Percentiles rank a stretch among this genome's conserved stretches.
Conservation (phyloP, 2,888 invertebrate genomes). For the Limnephilus lunatus region DNA sequence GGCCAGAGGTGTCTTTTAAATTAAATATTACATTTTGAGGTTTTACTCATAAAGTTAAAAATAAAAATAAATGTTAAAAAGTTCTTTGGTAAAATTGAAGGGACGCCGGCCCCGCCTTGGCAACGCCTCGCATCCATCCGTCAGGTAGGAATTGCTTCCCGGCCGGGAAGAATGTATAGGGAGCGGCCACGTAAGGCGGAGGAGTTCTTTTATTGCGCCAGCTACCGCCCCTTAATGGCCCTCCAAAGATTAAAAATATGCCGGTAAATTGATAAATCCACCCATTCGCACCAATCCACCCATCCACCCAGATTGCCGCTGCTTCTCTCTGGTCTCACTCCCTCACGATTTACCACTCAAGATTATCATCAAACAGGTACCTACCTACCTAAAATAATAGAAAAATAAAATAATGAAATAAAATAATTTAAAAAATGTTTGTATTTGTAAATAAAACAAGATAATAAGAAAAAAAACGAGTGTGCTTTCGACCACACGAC, state of each 20-base stretch:
- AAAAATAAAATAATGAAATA: no score
- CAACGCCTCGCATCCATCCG: constrained; percentile 41
- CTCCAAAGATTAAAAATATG: constrained; percentile 66
- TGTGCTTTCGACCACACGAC: no score
- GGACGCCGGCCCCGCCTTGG: constrained; percentile 3
- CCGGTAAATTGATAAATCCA: constrained; percentile 64
- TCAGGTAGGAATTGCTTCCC: constrained; percentile 63
- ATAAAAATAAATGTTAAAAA: no score
- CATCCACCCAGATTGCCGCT: constrained; percentile 47
- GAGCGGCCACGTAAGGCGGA: constrained; percentile 38
- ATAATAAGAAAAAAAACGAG: no score
- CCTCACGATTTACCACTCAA: background rate
- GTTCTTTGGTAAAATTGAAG: no score
- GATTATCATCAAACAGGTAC: constrained; percentile 46
- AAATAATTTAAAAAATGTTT: no score
- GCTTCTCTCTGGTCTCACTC: background rate
- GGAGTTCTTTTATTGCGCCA: constrained; percentile 58
- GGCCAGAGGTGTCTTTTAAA: no score
- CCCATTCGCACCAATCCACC: constrained; percentile 39
- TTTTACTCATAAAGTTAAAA: no score
- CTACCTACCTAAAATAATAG: constrained; percentile 31
- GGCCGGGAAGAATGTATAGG: constrained; percentile 53
- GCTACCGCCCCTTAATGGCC: constrained; percentile 60
- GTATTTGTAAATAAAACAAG: no score
- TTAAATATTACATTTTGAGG: no score